Percentiles rank a stretch among this genome's conserved stretches.
Evolutionary conservation across 2,113 vertebrate genomes (phyloP).

Genomic region (Carassius auratus): DNA sequence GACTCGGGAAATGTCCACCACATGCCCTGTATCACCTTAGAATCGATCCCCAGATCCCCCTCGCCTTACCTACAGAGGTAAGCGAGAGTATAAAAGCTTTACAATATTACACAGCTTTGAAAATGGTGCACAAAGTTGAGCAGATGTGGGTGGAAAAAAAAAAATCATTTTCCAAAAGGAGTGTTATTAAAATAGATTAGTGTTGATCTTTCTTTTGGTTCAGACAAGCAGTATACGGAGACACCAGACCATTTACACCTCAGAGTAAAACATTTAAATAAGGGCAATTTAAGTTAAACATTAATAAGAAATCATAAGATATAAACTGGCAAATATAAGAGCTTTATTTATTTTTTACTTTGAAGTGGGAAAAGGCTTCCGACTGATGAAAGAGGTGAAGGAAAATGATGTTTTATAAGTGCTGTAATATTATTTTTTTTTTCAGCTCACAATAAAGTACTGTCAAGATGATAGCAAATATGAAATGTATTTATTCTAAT

Average conservation of each 20-base stretch:
- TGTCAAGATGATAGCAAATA: no score
- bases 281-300: neutral
- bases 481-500: neutral
- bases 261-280: neutral
- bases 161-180: neutral
- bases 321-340: neutral
- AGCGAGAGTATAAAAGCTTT: neutral
- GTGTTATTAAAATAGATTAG: slow-evolving; percentile 17
- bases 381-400: neutral
- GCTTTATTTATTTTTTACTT: no score
- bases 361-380: no score
- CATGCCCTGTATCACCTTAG: slow-evolving; percentile 20
- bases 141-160: neutral
- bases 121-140: neutral
- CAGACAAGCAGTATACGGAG: neutral
- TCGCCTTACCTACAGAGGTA: neutral
- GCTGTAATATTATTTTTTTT: no score
- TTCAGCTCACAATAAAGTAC: no score
- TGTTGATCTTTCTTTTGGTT: neutral
- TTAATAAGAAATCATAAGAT: neutral
- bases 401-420: neutral
- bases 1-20: slow-evolving; percentile 64
- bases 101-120: slow-evolving; percentile 12
- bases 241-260: neutral
- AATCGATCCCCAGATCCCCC: slow-evolving; percentile 22